These are phyloP conservation scores for Pollachius pollachius DNA, from an alignment of 2,113 vertebrate species.

Conservation along the genomic window DNA sequence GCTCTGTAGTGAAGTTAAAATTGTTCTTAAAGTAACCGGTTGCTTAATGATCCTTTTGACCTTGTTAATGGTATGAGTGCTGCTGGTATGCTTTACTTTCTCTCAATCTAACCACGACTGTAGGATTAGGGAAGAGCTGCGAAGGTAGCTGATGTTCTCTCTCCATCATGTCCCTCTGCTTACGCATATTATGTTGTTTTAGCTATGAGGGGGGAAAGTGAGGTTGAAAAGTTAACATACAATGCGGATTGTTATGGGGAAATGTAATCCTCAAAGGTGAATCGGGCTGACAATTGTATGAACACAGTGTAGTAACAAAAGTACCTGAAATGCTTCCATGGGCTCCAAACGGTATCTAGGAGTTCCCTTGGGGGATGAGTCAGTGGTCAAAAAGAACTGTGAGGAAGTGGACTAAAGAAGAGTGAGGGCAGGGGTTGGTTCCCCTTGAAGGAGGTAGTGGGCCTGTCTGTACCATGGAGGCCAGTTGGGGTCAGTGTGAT, in stretches of 20 bases:
- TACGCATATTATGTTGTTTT: not conserved
- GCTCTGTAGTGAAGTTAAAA: slow-evolving; percentile 16
- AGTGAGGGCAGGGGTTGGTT: not conserved
- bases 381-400: not conserved
- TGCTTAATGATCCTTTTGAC: slow-evolving; percentile 12
- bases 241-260: not conserved
- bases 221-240: not conserved
- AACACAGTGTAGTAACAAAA: not conserved
- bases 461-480: not conserved
- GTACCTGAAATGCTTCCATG: not conserved
- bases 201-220: not conserved
- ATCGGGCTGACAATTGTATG: not conserved
- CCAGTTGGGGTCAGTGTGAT: not conserved
- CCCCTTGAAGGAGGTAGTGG: too few relatives aligned
- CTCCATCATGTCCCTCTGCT: not conserved
- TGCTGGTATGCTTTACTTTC: slow-evolving; percentile 12
- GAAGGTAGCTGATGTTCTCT: not conserved
- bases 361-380: not conserved
- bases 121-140: not conserved
- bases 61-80: slow-evolving; percentile 1
- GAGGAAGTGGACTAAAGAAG: not conserved
- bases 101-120: not conserved
- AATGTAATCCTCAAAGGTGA: not conserved
- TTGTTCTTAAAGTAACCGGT: slow-evolving; percentile 18
- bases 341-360: not conserved